Base-by-base conservation (phyloP, 2,113 vertebrate genomes). In the Saccopteryx leptura region DNA sequence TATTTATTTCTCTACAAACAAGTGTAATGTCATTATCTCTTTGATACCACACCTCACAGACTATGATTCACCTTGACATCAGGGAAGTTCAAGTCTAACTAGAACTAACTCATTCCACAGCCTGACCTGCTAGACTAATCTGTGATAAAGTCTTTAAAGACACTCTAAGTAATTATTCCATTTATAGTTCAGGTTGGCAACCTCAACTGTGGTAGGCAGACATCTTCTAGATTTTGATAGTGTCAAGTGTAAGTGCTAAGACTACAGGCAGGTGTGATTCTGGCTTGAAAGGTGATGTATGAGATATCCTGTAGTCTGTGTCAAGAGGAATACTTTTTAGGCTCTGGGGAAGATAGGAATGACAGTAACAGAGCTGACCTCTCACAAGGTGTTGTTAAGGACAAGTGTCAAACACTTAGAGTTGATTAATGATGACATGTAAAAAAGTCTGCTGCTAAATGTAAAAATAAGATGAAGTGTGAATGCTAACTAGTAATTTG, bases 381-480 rank as follows among this genome's bases (percentile, higher is more conserved):
- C 86, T 85, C 11, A 72, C 33, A 66, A 76, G 19, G 28, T 89
- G 9, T 39, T 46, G 14, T 31, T 91, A 63, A 58, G 31, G 26
- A 68, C 89, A 96, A 50, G n/a, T 71, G 31, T 93, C 66, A 93
- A 58, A 4, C 9, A 33, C 52, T 33, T 58, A 58, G 23, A 90
- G n/a, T 63, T 96, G 93, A 96, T 78, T 93, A 90, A 86, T 79
- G 56, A 82, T 74, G 50, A 69, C 80, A 28, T 69, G 85, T 94
- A 74, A 76, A 28, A 66, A 92, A 71, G n/a, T 92, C 21, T 79
- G 33, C 31, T 93, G 79, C 50, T 95, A 85, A 91, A 18, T 69
- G 48, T 91, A 86, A 97, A 96, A 94, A 95, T 61, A 84, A 96
- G 95, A 66, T 76, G 66, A 93, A 91, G 13, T 91, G n/a, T 65